Base-by-base conservation (phyloP, 1,140 invertebrate genomes). In the Saccostrea glomerata region DNA sequence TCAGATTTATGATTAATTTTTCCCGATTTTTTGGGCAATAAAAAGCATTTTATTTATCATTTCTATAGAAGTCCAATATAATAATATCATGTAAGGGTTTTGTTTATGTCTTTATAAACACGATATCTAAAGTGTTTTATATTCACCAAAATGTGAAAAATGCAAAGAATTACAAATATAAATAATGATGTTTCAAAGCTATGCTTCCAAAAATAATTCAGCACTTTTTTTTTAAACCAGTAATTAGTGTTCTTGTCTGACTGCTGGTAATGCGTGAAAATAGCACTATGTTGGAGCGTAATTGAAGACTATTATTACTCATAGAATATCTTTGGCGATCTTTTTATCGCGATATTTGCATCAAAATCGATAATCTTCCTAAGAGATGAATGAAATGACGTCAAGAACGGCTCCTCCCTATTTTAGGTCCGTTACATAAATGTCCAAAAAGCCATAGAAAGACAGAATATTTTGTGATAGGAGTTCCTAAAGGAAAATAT, bases 311-410 rank as follows among this genome's bases (percentile, higher is more conserved):
- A 77, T 77, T 77, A 77, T 77, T 77, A 77, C 23, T 77, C 70
- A 77, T 25, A 25, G 25, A 77, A 77, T 77, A 30, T 77, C 70
- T 77, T 30, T 25, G 70, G 70, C 70, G 30, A 77, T 77, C 70
- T 30, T 77, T 77, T 15, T 25, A 77, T 20, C 47, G 70, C 70
- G 70, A 36, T 77, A 77, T 77, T 77, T 77, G 25, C 70, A 77
- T 77, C 25, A 77, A 77, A 77, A 77, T 77, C 70, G 70, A 77
- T 77, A 77, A 77, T 77, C 70, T 77, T 77, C 70, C 70, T 47
- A 36, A 77, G 70, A 77, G 70, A 77, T 77, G 70, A 77, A 77
- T 77, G 70, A 77, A 77, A 30, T 77, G 70, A 77, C 70, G 70
- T 77, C 25, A 77, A 36, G 30, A 77, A 6, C 15, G 70, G 30